Evolutionary conservation across 2,113 vertebrate genomes (phyloP), one percentile per base, ranked within the genome.

Genomic region (Percopsis transmontana): DNA sequence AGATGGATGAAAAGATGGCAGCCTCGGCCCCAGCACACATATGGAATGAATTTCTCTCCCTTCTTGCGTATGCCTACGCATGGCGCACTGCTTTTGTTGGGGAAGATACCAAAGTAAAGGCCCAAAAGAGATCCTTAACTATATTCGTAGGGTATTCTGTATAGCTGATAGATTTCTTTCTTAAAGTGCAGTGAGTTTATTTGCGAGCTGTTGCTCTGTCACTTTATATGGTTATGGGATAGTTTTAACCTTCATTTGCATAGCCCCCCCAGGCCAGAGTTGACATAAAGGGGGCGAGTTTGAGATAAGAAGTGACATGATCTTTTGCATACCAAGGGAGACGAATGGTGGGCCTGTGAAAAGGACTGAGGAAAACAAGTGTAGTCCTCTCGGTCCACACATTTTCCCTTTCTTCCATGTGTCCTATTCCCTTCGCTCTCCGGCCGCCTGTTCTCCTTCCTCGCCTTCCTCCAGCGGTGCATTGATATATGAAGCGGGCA

Each of bases 31-130:
- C 67, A 33, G 42, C 47, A 60, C 87, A 91, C 90, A 92, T 89
- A 88, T 92, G 91, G 88, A 91, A 92, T 74, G 82, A 48, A 90
- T 90, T 89, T 88, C 66, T 83, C 66, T 73, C 62, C 77, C 56
- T 77, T 19, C 55, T 58, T 21, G 33, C 66, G 72, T 66, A 59
- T 56, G 65, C 33, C 19, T 64, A 53, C 27, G 58, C 77, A 67
- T 81, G 84, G 82, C 78, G 73, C 71, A 21, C 48, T 38, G 62
- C 57, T 11, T 24, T 57, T 50, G 58, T 64, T 70, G 45, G 50
- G 5, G 40, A 68, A 16, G 68, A 19, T 52, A 76, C 56, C 51
- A 58, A 65, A 65, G 68, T 16, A 55, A 71, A 65, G 42, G 45
- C 54, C 1, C 59, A 38, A 18, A 33, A 33, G 27, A 33, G 27